Base-by-base conservation (phyloP, 2,888 invertebrate genomes). In the Tiliacea citrago region DNA sequence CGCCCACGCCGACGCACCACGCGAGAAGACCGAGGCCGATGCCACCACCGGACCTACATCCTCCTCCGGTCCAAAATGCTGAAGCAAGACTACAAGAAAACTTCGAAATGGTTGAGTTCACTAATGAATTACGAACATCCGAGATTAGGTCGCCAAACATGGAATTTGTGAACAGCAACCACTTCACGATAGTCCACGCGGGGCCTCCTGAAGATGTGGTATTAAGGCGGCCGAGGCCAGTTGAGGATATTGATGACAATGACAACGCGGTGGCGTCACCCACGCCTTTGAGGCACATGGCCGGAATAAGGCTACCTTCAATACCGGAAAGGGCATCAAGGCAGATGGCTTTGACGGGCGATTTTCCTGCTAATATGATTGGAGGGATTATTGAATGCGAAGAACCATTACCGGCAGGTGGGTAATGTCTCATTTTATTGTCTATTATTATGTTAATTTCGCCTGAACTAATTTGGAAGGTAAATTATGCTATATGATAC, bases 1-100 rank as follows among this genome's bases (percentile, higher is more conserved):
- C 98, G 6, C 98, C 98, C 0, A 98, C 98, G 0, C 98, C 98
- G 0, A 98, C 98, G 0, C 98, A 98, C 93, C 98, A 98, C 90
- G 98, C 98, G 1, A 96, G 98, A 60, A 97, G 97, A 65, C 97
- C 97, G 12, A 96, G 97, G 80, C 97, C 97, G 24, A 94, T 97
- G 83, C 97, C 97, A 1, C 96, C 96, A 0, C 96, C 97, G 0
- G 97, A 96, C 68, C 91, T 97, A 49, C 97, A 97, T 77, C 97
- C 97, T 0, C 96, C 96, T 3, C 96, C 96, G 0, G 92, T 94
- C 24, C 97, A 97, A 86, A 94, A 96, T 86, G 51, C 90, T 49
- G 93, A 94, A 60, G 83, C 87, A 47, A 88, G 93, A 71, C 81
- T 90, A 7, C 92, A 93, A 16, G 95, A 96, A 74, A 95, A 95